Conservation (phyloP, 2,888 invertebrate species). For the Caenorhabditis parvicauda region DNA sequence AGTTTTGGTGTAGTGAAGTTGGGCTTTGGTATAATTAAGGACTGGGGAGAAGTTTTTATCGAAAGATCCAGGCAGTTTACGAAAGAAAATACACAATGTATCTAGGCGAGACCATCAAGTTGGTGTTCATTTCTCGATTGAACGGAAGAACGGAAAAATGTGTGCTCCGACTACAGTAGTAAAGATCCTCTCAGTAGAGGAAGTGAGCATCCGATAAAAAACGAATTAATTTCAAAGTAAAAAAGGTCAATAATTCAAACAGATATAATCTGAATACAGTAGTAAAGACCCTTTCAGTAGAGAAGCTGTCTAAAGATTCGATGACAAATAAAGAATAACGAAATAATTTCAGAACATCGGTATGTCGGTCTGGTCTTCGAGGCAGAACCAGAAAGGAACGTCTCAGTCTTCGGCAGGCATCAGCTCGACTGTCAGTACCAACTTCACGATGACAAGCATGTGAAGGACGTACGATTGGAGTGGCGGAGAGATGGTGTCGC, state of each 20-base stretch:
- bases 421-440: constrained; percentile 34
- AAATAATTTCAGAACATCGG: constrained; percentile 15
- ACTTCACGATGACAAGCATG: constrained; percentile 21
- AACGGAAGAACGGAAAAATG: constrained; percentile 4
- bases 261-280: no score
- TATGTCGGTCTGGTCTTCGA: constrained; percentile 23
- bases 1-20: no score
- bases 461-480: constrained; percentile 27
- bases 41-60: no score
- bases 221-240: no score
- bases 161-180: background rate
- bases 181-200: background rate
- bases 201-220: no score
- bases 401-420: constrained; percentile 5
- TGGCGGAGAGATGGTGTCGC: constrained; percentile 35
- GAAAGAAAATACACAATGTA: no score
- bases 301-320: no score
- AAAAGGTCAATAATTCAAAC: no score
- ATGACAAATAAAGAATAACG: background rate
- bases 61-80: no score
- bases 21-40: no score
- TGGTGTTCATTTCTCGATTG: background rate
- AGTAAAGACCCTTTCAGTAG: no score
- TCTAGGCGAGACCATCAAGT: no score
- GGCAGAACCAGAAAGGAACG: constrained; percentile 13